Percentiles rank a stretch among this genome's conserved stretches.
Conservation (phyloP, 1,140 invertebrate species). For the Drosophila pachea region DNA sequence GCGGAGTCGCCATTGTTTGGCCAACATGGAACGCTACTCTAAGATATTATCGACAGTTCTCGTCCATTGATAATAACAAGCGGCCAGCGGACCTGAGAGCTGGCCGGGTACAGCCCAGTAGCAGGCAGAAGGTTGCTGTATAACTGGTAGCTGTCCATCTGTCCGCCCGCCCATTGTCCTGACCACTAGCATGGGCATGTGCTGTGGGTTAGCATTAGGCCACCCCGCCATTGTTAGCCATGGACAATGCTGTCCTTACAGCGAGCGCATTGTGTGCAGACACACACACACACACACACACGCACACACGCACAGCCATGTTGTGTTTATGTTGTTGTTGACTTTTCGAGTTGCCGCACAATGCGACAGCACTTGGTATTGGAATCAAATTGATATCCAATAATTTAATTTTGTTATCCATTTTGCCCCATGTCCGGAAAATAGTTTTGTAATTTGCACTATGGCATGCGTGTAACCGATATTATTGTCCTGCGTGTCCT, state of each 20-base stretch:
- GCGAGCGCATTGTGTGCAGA: slow-evolving; percentile 51
- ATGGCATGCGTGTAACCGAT: slow-evolving; percentile 74
- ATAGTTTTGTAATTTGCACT: slow-evolving; percentile 78
- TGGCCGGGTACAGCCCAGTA: background rate
- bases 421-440: slow-evolving; percentile 64
- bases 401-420: slow-evolving; percentile 78
- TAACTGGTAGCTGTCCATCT: background rate
- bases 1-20: slow-evolving; percentile 55
- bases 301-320: slow-evolving; percentile 3
- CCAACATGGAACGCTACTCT: slow-evolving; percentile 68
- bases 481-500: slow-evolving; percentile 62
- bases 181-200: slow-evolving; percentile 20
- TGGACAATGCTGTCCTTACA: slow-evolving; percentile 65
- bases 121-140: background rate
- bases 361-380: slow-evolving; percentile 43
- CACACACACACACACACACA: slow-evolving; percentile 45
- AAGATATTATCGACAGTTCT: slow-evolving; percentile 77
- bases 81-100: slow-evolving; percentile 27
- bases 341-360: slow-evolving; percentile 75
- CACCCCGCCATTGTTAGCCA: slow-evolving; percentile 64
- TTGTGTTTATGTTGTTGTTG: slow-evolving; percentile 66
- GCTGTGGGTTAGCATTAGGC: slow-evolving; percentile 40
- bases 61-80: slow-evolving; percentile 61
- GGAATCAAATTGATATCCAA: slow-evolving; percentile 76
- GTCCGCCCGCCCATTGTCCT: slow-evolving; percentile 59